phyloP scores from a whole-genome alignment of 2,888 invertebrate species.

The Dicranocentrus wangi region DNA sequence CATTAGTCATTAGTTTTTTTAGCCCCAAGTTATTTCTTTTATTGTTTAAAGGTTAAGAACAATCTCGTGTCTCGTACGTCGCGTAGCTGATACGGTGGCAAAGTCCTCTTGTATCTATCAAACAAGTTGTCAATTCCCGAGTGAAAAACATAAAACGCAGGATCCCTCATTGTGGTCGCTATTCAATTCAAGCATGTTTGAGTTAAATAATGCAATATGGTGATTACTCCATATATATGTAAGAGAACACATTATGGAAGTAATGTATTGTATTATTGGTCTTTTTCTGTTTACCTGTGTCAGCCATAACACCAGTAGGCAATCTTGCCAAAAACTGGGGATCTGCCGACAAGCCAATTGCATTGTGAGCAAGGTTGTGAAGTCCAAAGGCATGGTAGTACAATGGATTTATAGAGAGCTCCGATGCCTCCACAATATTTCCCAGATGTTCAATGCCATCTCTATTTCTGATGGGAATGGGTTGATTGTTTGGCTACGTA shows the following conservation, averaged over 20 bases:
- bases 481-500: slow-evolving; percentile 12
- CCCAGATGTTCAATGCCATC: slow-evolving; percentile 52
- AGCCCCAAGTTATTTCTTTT: neutral
- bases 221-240: too few species aligned
- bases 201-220: too few species aligned
- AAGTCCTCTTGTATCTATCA: slow-evolving; percentile 82
- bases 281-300: too few species aligned
- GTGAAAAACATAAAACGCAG: slow-evolving; percentile 90
- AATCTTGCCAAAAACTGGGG: slow-evolving; percentile 26
- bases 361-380: slow-evolving; percentile 55
- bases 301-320: slow-evolving; percentile 79
- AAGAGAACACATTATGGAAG: too few species aligned
- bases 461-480: slow-evolving; percentile 33
- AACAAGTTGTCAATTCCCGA: slow-evolving; percentile 86
- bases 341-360: slow-evolving; percentile 41
- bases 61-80: slow-evolving; percentile 18
- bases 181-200: too few species aligned
- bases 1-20: neutral
- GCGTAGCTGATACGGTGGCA: slow-evolving; percentile 79
- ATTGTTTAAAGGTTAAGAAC: neutral
- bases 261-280: too few species aligned
- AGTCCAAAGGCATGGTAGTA: slow-evolving; percentile 39
- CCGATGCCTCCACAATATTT: slow-evolving; percentile 55
- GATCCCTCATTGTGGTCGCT: slow-evolving; percentile 89
- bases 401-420: slow-evolving; percentile 48